phyloP scores from a whole-genome alignment of 2,888 invertebrate genomes.

The Microplitis deprimator region DNA sequence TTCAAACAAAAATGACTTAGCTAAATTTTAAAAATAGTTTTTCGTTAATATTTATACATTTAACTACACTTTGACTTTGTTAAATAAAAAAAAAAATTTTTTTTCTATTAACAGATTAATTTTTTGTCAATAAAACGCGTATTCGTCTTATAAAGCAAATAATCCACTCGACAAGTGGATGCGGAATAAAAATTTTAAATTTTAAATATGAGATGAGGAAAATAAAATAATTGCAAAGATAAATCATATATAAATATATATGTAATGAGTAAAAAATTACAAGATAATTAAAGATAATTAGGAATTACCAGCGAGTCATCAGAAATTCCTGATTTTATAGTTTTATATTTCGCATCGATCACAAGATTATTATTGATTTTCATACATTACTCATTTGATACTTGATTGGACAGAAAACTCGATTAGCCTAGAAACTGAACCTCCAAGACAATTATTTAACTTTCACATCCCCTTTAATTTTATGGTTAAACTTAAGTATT shows the following conservation, averaged over 20 bases:
- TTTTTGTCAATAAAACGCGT: too few relatives aligned
- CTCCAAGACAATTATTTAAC: neutral
- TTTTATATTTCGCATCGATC: neutral
- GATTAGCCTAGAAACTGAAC: neutral
- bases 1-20: neutral
- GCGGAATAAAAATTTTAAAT: too few relatives aligned
- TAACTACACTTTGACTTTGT: neutral
- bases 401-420: neutral
- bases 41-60: neutral
- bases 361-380: neutral
- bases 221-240: neutral
- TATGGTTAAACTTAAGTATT: neutral
- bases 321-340: neutral
- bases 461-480: neutral
- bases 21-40: neutral
- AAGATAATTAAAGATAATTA: neutral
- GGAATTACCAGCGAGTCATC: neutral
- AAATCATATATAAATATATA: neutral
- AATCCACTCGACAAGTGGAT: too few relatives aligned
- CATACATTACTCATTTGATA: neutral
- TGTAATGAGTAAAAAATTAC: neutral
- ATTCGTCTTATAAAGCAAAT: too few relatives aligned
- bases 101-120: too few relatives aligned
- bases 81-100: neutral
- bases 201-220: neutral